A percentile compares a stretch with the other conserved stretches of the same genome.
These are phyloP conservation scores for Microtus ochrogaster DNA, from an alignment of 2,113 vertebrate genomes.

Conservation along the genomic window DNA sequence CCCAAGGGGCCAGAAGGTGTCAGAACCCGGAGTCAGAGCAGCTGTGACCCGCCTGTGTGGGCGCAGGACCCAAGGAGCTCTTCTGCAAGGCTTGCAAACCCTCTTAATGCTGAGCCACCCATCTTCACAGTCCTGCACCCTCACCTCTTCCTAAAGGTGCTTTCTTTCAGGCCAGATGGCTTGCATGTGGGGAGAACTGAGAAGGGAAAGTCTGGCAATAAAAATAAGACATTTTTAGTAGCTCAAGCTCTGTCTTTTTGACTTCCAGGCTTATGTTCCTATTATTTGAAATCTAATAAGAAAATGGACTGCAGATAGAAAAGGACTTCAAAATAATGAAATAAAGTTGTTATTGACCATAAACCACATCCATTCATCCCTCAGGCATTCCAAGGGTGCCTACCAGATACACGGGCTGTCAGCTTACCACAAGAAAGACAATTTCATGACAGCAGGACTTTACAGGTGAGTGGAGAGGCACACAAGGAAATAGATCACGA, in stretches of 20 bases:
- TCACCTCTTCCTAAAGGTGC: neutral
- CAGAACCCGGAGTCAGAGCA: neutral
- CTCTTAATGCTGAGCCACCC: neutral
- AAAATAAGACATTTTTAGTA: slow-evolving; percentile 14
- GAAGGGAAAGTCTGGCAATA: neutral
- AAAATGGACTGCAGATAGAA: neutral
- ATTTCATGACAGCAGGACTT: neutral
- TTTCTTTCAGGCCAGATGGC: neutral
- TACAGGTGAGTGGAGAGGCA: neutral
- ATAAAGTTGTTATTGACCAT: slow-evolving; percentile 17
- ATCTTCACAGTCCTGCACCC: neutral
- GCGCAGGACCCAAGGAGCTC: neutral
- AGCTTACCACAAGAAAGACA: neutral
- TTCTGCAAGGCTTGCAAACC: no score
- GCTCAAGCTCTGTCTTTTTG: neutral
- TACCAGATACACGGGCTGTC: neutral
- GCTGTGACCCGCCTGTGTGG: neutral
- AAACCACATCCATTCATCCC: neutral
- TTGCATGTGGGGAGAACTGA: neutral
- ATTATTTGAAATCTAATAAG: slow-evolving; percentile 25
- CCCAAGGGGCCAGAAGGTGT: neutral
- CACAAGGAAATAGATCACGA: neutral
- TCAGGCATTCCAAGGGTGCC: neutral
- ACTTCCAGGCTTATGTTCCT: neutral
- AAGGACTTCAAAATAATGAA: slow-evolving; percentile 40